A percentile compares a stretch with the other conserved stretches of the same genome.
These are phyloP conservation scores for Ganaspis brasiliensis DNA, from an alignment of 2,888 invertebrate species.

Conservation along the genomic window DNA sequence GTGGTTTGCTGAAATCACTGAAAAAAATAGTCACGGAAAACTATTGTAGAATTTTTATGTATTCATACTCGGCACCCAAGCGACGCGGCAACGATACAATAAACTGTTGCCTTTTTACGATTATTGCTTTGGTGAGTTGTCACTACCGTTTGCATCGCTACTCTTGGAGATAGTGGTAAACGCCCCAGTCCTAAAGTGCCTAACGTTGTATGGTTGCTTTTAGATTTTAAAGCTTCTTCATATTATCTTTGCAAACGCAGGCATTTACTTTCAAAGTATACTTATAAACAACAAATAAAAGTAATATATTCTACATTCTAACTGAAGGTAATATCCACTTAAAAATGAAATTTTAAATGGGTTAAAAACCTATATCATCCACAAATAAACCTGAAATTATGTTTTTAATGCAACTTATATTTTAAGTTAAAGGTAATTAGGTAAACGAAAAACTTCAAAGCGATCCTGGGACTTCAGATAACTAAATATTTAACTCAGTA, in stretches of 20 bases:
- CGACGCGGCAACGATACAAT: conserved; percentile 68
- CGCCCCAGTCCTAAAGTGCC: conserved; percentile 30
- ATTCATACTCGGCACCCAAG: conserved; percentile 48
- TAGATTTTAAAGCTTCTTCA: conserved; percentile 25
- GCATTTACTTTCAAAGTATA: not conserved
- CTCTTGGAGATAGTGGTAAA: conserved; percentile 45
- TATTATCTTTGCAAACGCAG: conserved; percentile 16
- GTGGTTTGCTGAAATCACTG: conserved; percentile 32
- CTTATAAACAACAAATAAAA: not conserved
- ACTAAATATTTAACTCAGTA: too few species aligned
- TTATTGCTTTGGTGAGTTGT: conserved; percentile 75
- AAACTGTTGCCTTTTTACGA: conserved; percentile 75
- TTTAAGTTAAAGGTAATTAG: too few species aligned
- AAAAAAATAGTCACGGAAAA: conserved; percentile 20
- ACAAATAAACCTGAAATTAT: too few species aligned
- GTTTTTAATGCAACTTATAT: too few species aligned
- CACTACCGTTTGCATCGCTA: conserved; percentile 63
- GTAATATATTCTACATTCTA: too few species aligned
- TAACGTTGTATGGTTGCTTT: conserved; percentile 32
- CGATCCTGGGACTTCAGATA: too few species aligned
- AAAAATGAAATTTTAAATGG: too few species aligned
- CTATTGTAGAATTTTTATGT: conserved; percentile 38
- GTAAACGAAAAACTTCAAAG: too few species aligned
- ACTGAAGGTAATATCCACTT: too few species aligned
- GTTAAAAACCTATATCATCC: too few species aligned